Evolutionary conservation across 2,888 invertebrate genomes (phyloP).

Genomic region (Drosophila histrio): DNA sequence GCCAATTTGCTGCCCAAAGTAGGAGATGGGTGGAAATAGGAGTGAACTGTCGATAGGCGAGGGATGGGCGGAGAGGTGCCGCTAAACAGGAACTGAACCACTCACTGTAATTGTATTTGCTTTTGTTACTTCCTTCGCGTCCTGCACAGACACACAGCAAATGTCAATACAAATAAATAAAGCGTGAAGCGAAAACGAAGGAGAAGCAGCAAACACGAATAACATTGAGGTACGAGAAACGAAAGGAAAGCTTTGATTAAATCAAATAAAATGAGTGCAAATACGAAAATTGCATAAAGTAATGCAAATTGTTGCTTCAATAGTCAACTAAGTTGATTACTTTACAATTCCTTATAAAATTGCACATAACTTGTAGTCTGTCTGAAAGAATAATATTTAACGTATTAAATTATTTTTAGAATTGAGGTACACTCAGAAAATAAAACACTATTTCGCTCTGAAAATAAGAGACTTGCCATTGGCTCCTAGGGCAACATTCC

Average conservation of each 20-base stretch:
- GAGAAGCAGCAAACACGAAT: slow-evolving; percentile 19
- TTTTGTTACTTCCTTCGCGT: slow-evolving; percentile 67
- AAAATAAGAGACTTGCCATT: too few species aligned
- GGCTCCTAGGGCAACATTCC: too few species aligned
- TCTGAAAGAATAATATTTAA: neutral
- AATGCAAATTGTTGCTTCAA: slow-evolving; percentile 50
- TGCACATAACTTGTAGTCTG: neutral
- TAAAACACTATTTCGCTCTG: too few species aligned
- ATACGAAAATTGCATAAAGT: slow-evolving; percentile 68
- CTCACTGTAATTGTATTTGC: slow-evolving; percentile 75
- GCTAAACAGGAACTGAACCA: slow-evolving; percentile 53
- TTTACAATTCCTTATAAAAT: slow-evolving; percentile 6
- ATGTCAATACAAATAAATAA: slow-evolving; percentile 75
- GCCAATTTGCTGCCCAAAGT: slow-evolving; percentile 52
- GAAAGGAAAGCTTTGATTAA: slow-evolving; percentile 62
- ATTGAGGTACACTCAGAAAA: too few species aligned
- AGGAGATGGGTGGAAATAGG: neutral
- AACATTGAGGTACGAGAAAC: slow-evolving; percentile 18
- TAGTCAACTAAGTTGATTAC: slow-evolving; percentile 47
- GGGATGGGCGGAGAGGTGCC: neutral
- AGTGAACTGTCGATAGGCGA: neutral
- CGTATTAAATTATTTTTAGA: too few species aligned
- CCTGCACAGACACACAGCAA: slow-evolving; percentile 52
- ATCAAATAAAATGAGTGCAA: slow-evolving; percentile 68
- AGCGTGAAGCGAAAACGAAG: slow-evolving; percentile 37